Percentiles rank a stretch among this genome's conserved stretches.
phyloP scores from a whole-genome alignment of 1,140 invertebrate species.

The Saccostrea echinata region DNA sequence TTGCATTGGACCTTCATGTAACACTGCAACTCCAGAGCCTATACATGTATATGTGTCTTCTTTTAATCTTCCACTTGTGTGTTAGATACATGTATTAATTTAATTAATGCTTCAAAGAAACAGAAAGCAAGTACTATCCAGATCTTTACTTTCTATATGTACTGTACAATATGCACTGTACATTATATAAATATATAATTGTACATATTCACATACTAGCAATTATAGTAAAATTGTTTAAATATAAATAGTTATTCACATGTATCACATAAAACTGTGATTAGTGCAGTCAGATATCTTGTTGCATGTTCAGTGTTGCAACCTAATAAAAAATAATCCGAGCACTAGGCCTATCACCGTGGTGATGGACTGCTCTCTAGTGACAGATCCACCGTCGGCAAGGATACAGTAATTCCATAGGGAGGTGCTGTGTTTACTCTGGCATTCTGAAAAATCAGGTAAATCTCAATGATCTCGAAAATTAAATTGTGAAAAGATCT shows the following conservation, averaged over 20 bases:
- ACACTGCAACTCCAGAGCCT: no score
- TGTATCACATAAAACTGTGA: neutral
- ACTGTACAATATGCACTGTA: neutral
- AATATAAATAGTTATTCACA: neutral
- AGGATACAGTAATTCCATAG: conserved; percentile 66
- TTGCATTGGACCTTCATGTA: no score
- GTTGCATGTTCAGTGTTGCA: neutral
- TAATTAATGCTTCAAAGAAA: neutral
- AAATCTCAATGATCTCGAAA: neutral
- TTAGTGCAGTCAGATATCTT: neutral
- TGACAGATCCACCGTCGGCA: conserved; percentile 64
- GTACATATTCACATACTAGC: neutral
- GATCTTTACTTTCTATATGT: neutral
- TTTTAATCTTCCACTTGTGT: no score
- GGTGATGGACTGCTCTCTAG: conserved; percentile 41
- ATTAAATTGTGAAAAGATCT: no score
- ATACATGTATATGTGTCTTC: no score
- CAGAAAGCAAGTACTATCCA: neutral
- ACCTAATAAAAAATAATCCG: neutral
- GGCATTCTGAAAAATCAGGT: neutral
- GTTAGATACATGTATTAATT: no score
- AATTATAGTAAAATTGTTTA: neutral
- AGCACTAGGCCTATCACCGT: neutral
- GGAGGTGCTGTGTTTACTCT: conserved; percentile 41
- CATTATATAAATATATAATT: neutral